Evolutionary conservation across 2,888 invertebrate genomes (phyloP), one percentile per base, ranked within the genome.

Genomic region (Nomada fucata): DNA sequence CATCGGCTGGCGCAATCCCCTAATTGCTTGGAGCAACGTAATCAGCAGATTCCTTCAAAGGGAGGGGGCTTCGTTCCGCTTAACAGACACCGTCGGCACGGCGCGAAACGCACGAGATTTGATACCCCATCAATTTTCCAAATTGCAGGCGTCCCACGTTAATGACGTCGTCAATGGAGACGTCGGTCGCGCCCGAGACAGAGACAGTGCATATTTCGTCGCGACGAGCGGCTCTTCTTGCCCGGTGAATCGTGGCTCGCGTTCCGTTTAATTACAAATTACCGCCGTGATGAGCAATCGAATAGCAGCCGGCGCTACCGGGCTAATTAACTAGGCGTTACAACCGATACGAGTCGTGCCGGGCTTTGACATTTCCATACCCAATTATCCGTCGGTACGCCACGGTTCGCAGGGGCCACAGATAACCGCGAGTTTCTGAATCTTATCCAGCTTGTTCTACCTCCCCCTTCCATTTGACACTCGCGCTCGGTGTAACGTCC

Each of bases 221-320:
- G 36, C 77, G 64, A 53, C 64, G 20, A 23, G 36, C 18, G 57
- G 57, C 29, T 73, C 73, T 74, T 79, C 81, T 74, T 70, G 67
- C 20, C 44, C 52, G 50, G 15, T 64, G 73, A 59, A 36, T 52
- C 67, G 50, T 20, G 64, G 11, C 20, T 59, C 50, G 59, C 18
- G 60, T 80, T 36, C 67, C 74, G 74, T 80, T 82, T 82, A 80
- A 82, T 82, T 82, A 82, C 75, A 68, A 67, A 80, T 82, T 76
- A 71, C 81, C 67, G 0, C 44, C 67, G 64, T 82, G 73, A 71
- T 77, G 82, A 83, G 76, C 76, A 76, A 82, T 83, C 63, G 74
- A 83, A 74, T 69, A 76, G 73, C 73, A 60, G 55, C 80, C 44
- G 76, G 23, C 67, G 44, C 13, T 36, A 15, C 50, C 70, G 57